Percentiles rank a stretch among this genome's conserved stretches.
Conservation (phyloP, 2,888 invertebrate species). For the Sminthurides aquaticus region DNA sequence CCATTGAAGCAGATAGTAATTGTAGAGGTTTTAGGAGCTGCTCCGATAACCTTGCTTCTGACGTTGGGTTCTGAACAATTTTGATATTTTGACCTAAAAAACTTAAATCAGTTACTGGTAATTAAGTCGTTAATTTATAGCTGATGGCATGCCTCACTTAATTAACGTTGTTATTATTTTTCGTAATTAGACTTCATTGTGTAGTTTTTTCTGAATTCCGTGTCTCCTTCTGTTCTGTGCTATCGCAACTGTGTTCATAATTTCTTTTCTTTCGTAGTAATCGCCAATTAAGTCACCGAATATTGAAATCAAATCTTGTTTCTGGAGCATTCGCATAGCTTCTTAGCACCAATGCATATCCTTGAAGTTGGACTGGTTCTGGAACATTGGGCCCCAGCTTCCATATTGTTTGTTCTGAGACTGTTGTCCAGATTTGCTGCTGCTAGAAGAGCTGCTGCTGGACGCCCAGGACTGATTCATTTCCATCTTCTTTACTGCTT, state of each 20-base stretch:
- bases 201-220: neutral
- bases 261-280: neutral
- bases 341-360: conserved; percentile 56
- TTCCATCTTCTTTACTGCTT: conserved; percentile 46
- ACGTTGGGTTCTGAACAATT: no score
- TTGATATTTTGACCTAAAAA: no score
- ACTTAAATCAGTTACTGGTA: no score
- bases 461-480: conserved; percentile 45
- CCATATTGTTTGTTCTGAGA: conserved; percentile 53
- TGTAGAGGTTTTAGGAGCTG: no score
- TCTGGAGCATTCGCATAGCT: neutral
- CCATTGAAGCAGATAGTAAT: no score
- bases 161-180: neutral
- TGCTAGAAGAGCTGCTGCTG: conserved; percentile 10
- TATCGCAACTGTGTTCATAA: neutral
- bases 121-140: no score
- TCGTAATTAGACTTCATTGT: neutral
- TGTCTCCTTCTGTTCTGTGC: neutral
- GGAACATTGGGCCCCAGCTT: conserved; percentile 65
- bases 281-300: neutral
- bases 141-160: no score
- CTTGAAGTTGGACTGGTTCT: conserved; percentile 64
- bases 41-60: no score
- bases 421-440: conserved; percentile 27
- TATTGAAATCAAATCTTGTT: neutral